Evolutionary conservation across 2,797 vertebrate species (phyloP).

Genomic region (Buceros bicornis): DNA sequence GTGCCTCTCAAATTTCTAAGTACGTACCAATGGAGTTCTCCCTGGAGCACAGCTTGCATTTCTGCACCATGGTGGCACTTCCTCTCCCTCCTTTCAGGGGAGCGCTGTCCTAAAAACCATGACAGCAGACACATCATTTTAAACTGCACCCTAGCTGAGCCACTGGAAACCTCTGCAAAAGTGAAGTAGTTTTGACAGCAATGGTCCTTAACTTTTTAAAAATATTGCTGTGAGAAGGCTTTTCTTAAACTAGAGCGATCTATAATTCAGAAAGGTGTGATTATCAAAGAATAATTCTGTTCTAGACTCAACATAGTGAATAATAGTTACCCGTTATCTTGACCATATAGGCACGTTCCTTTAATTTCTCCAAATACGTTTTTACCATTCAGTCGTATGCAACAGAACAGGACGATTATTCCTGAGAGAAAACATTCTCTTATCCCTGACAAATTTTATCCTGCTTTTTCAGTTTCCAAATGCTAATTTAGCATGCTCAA

Average conservation of each 20-base stretch:
- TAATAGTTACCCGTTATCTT: neutral
- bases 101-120: slow-evolving; percentile 86
- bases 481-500: neutral
- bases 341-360: neutral
- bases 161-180: neutral
- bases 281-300: neutral
- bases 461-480: neutral
- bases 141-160: neutral
- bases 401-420: neutral
- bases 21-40: slow-evolving; percentile 95
- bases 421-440: neutral
- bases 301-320: neutral
- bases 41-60: slow-evolving; percentile 94
- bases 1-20: neutral
- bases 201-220: neutral
- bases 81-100: slow-evolving; percentile 95
- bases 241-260: neutral
- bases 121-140: neutral
- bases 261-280: neutral
- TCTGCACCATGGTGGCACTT: slow-evolving; percentile 97
- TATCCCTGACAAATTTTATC: neutral
- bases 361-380: neutral
- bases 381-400: neutral
- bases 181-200: neutral
- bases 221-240: neutral